Percentiles rank a stretch among this genome's conserved stretches.
phyloP scores from a whole-genome alignment of 2,888 invertebrate species.

The Acanthosepion pharaonis region DNA sequence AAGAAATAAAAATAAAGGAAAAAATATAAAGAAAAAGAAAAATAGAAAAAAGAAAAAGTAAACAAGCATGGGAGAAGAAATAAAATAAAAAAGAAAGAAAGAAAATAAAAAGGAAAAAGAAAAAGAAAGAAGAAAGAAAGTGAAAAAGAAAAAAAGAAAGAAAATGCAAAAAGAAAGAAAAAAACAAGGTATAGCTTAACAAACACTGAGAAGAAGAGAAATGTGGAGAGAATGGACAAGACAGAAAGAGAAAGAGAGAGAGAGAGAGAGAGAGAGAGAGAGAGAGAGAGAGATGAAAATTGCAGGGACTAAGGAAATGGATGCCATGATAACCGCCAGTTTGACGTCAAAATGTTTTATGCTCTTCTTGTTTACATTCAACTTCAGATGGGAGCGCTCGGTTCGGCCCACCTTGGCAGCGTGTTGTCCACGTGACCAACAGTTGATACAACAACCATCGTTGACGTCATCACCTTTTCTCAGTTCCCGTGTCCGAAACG shows the following conservation, averaged over 20 bases:
- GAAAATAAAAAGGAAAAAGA: too few species aligned
- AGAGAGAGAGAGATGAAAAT: neutral
- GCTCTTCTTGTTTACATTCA: neutral
- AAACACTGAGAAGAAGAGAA: too few species aligned
- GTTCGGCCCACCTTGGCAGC: neutral
- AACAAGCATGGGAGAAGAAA: too few species aligned
- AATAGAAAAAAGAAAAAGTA: too few species aligned
- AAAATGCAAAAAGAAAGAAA: neutral
- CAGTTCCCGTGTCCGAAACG: neutral
- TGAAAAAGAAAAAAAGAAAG: too few species aligned
- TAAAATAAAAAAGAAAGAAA: too few species aligned
- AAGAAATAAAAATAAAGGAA: too few species aligned
- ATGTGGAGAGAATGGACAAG: too few species aligned
- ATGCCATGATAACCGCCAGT: neutral
- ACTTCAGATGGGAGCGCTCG: neutral
- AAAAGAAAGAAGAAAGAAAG: too few species aligned
- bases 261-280: neutral
- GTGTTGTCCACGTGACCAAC: constrained; percentile 6
- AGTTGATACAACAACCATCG: neutral
- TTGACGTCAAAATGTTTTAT: constrained; percentile 9
- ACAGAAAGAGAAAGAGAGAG: neutral
- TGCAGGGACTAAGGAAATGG: neutral
- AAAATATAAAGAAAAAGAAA: too few species aligned
- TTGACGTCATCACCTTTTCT: neutral
- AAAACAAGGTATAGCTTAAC: too few species aligned